Conservation (phyloP, 2,113 vertebrate species). For the Phoenicopterus ruber region DNA sequence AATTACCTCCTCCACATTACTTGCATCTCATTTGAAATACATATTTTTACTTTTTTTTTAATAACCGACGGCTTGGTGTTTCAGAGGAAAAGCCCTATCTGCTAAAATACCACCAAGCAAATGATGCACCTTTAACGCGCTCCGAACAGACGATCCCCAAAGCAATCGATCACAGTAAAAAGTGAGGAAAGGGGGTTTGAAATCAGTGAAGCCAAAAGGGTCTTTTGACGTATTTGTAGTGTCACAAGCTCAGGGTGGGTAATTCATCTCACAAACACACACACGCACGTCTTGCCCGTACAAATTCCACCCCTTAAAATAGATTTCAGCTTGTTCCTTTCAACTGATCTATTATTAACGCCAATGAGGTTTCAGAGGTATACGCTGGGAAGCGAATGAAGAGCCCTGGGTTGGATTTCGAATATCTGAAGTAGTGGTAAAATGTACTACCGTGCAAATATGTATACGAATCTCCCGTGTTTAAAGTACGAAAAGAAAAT, state of each 20-base stretch:
- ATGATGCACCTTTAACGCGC: neutral
- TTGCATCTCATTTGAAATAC: neutral
- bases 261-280: neutral
- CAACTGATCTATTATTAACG: slow-evolving; percentile 58
- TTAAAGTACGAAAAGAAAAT: neutral
- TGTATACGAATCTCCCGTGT: neutral
- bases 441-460: neutral
- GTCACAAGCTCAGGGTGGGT: slow-evolving; percentile 21
- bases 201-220: slow-evolving; percentile 26
- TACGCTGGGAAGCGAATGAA: neutral
- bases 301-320: slow-evolving; percentile 45
- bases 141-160: neutral
- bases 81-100: neutral
- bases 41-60: neutral
- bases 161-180: slow-evolving; percentile 4
- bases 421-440: neutral
- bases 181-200: neutral
- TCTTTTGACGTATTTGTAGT: slow-evolving; percentile 25
- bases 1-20: neutral
- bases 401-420: neutral
- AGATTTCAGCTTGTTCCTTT: slow-evolving; percentile 8
- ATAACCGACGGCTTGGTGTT: neutral
- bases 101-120: neutral
- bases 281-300: neutral
- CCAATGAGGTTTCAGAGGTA: slow-evolving; percentile 54